phyloP scores from a whole-genome alignment of 1,140 invertebrate species.

The Temnothorax longispinosus region DNA sequence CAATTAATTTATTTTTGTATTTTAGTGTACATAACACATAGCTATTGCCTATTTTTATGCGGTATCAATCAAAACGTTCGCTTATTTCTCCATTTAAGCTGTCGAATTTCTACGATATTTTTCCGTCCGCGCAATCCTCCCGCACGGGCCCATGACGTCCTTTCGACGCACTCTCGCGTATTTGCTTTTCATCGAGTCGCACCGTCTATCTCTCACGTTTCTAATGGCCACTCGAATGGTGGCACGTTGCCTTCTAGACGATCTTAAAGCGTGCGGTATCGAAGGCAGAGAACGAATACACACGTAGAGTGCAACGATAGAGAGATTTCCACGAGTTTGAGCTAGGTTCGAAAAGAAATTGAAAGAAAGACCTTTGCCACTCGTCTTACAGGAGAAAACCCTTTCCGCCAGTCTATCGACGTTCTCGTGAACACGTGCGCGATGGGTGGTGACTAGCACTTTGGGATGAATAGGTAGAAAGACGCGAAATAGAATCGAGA shows the following conservation, averaged over 20 bases:
- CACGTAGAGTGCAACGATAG: constrained; percentile 51
- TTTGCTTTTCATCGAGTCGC: constrained; percentile 55
- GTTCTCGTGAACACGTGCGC: constrained; percentile 53
- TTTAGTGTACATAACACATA: not conserved
- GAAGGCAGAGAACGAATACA: constrained; percentile 54
- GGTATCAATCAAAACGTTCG: not conserved
- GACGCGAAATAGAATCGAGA: constrained; percentile 68
- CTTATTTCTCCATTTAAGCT: constrained; percentile 19
- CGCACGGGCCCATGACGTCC: not conserved
- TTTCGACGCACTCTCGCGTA: constrained; percentile 28
- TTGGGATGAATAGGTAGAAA: constrained; percentile 67
- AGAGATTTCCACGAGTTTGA: constrained; percentile 57
- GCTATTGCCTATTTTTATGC: not conserved
- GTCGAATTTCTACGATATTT: constrained; percentile 44
- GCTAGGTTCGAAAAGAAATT: constrained; percentile 41
- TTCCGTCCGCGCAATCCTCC: constrained; percentile 26
- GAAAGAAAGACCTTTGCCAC: constrained; percentile 60
- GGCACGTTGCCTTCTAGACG: constrained; percentile 57
- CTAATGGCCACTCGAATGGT: constrained; percentile 53
- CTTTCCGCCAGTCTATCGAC: constrained; percentile 65
- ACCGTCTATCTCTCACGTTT: constrained; percentile 42
- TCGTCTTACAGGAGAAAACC: constrained; percentile 73
- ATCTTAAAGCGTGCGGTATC: constrained; percentile 62
- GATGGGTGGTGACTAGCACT: constrained; percentile 67
- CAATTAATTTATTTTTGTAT: not conserved